A percentile compares a stretch with the other conserved stretches of the same genome.
Conservation (phyloP, 2,888 invertebrate genomes). For the Stenichneumon culpator region DNA sequence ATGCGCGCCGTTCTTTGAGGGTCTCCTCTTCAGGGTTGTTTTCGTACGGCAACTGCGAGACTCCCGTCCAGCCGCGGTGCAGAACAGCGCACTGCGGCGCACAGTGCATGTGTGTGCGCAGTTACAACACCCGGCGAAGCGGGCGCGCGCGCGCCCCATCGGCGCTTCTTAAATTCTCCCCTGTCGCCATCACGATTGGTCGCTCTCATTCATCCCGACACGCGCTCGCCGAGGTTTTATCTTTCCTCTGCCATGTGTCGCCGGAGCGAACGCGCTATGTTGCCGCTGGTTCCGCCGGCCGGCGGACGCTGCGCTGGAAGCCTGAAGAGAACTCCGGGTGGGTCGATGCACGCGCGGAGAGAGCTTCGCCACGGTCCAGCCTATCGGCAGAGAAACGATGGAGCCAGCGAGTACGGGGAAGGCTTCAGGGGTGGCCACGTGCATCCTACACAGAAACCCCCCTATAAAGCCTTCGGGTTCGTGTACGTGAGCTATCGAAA, state of each 20-base stretch:
- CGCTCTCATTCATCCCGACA: constrained; percentile 75
- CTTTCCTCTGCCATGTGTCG: constrained; percentile 79
- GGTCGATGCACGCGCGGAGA: constrained; percentile 23
- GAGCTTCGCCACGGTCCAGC: constrained; percentile 43
- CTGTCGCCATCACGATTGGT: constrained; percentile 75
- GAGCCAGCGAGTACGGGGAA: constrained; percentile 48
- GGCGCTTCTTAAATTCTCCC: constrained; percentile 63
- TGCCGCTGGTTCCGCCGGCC: no score
- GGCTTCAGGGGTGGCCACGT: constrained; percentile 74
- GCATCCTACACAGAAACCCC: constrained; percentile 63
- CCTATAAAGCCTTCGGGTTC: neutral
- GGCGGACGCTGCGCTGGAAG: constrained; percentile 20
- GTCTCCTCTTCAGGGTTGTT: constrained; percentile 3
- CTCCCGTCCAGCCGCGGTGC: neutral
- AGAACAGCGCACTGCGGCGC: neutral
- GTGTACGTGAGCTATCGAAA: constrained; percentile 6
- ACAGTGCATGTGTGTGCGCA: neutral
- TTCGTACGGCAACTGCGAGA: neutral
- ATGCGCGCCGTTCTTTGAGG: constrained; percentile 55
- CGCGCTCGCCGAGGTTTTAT: constrained; percentile 78
- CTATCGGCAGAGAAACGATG: constrained; percentile 14
- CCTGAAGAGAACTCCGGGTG: constrained; percentile 30
- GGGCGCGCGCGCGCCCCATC: constrained; percentile 56
- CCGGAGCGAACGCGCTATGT: constrained; percentile 30
- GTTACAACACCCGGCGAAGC: neutral